A percentile compares a stretch with the other conserved stretches of the same genome.
phyloP scores from a whole-genome alignment of 2,797 vertebrate genomes.

The Chaetophractus vellerosus region DNA sequence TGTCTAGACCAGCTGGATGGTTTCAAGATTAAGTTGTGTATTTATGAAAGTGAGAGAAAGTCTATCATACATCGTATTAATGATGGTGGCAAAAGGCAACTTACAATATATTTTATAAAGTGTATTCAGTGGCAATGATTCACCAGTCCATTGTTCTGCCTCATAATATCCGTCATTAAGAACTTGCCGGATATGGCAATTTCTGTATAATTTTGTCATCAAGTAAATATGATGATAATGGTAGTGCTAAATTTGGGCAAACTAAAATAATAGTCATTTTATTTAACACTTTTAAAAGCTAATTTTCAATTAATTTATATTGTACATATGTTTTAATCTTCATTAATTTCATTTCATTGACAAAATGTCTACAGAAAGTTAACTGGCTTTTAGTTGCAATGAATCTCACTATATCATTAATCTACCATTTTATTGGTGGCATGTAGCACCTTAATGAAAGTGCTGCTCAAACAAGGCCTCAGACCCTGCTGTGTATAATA shows the following conservation, averaged over 20 bases:
- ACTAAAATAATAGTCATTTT: neutral
- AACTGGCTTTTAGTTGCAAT: constrained; percentile 34
- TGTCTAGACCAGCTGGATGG: neutral
- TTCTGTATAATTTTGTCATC: constrained; percentile 37
- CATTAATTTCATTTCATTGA: constrained; percentile 68
- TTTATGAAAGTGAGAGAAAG: neutral
- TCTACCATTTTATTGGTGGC: neutral
- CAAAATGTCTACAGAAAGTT: neutral
- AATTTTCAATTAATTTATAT: constrained; percentile 61
- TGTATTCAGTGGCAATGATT: neutral
- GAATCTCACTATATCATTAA: neutral
- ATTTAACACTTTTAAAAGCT: neutral
- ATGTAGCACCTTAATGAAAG: neutral
- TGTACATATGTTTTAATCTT: constrained; percentile 27
- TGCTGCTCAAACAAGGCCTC: neutral
- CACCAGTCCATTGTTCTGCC: neutral
- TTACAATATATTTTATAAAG: constrained; percentile 23
- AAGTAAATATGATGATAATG: constrained; percentile 57
- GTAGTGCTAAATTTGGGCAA: constrained; percentile 12
- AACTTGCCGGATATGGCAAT: neutral
- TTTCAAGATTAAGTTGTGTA: neutral
- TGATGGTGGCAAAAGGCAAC: neutral
- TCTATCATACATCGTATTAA: neutral
- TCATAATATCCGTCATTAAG: neutral
- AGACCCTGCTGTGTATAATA: neutral